Evolutionary conservation across 2,797 vertebrate genomes (phyloP).

Genomic region (Fistularia commersonii): DNA sequence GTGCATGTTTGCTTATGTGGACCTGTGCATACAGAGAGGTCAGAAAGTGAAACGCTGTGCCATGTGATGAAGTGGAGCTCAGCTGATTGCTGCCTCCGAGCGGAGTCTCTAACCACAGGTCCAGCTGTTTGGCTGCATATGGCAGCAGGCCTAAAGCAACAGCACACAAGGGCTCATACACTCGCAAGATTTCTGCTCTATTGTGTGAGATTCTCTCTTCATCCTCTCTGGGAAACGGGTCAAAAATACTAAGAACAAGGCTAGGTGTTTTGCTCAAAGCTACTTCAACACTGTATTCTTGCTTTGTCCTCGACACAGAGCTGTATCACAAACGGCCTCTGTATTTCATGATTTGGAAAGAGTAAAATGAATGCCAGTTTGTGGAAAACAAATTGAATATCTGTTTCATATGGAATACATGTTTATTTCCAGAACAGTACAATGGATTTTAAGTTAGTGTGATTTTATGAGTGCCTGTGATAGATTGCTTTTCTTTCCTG

Average conservation of each 20-base stretch:
- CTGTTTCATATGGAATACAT: no score
- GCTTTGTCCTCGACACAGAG: conserved; percentile 1
- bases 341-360: no score
- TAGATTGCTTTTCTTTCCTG: no score
- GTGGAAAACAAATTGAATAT: no score
- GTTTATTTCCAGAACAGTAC: no score
- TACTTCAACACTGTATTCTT: conserved; percentile 7
- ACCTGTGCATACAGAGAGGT: conserved; percentile 10
- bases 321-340: background rate
- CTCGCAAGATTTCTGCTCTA: conserved; percentile 3
- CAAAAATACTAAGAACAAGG: conserved; percentile 8
- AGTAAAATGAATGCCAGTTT: no score
- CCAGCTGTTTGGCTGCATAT: conserved; percentile 52
- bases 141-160: conserved; percentile 48
- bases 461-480: no score
- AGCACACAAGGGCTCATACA: conserved; percentile 18
- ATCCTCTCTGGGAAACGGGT: conserved; percentile 20
- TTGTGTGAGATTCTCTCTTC: conserved; percentile 21
- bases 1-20: background rate
- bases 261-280: conserved; percentile 11
- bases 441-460: no score
- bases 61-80: conserved; percentile 30
- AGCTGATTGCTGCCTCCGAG: conserved; percentile 51
- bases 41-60: conserved; percentile 23
- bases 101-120: conserved; percentile 29